Evolutionary conservation across 2,888 invertebrate genomes (phyloP), one percentile per base, ranked within the genome.

Genomic region (Tetrapedia diversipes): DNA sequence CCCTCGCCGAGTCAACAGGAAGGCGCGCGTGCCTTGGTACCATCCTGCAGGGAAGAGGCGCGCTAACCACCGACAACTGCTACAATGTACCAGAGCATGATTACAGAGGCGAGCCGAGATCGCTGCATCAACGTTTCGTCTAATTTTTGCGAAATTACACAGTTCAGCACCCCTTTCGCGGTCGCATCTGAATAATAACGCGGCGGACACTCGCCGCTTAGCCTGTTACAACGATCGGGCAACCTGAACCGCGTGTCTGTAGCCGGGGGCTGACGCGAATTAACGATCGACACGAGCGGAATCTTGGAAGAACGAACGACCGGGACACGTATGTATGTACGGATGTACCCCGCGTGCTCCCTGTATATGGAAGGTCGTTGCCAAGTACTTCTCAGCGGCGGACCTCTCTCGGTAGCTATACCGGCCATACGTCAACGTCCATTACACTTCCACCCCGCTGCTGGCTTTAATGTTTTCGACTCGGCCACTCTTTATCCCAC

Each of bases 401-500:
- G 79, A 74, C 66, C 77, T 84, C 77, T 84, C 81, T 82, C 81
- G 75, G 80, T 79, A 83, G 84, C 83, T 81, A 74, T 84, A 80
- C 81, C 69, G 75, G 74, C 81, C 82, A 86, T 87, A 86, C 87
- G 87, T 88, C 88, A 88, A 85, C 87, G 86, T 88, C 86, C 87
- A 88, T 89, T 88, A 87, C 83, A 82, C 82, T 83, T 85, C 81
- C 79, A 81, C 80, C 83, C 80, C 69, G 76, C 81, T 70, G 80
- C 81, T 85, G 83, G 81, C 86, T 89, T 89, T 87, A 88, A 87
- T 88, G 87, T 89, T 89, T 89, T 89, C 86, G 84, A 88, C 86
- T 79, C 82, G 79, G 86, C 81, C 79, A 86, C 87, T 87, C 88
- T 89, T 88, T 88, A 89, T 88, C 86, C 87, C 88, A 88, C 89